Percentiles rank a stretch among this genome's conserved stretches.
phyloP scores from a whole-genome alignment of 2,888 invertebrate genomes.

The Hydroisotoma schaefferi region DNA sequence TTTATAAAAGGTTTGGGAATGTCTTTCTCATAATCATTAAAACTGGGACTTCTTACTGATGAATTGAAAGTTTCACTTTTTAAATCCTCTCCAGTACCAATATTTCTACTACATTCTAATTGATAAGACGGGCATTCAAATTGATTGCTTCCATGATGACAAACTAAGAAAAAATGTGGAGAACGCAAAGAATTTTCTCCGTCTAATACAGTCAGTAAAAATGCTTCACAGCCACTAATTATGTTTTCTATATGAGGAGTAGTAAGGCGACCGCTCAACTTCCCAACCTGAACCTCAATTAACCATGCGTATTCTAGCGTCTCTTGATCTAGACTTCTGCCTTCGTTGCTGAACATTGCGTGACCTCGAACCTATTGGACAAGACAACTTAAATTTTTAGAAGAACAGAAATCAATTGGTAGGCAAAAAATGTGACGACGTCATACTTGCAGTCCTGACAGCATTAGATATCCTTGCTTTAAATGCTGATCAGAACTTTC shows the following conservation, averaged over 20 bases:
- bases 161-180: constrained; percentile 72
- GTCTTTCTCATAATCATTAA: constrained; percentile 2
- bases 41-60: constrained; percentile 13
- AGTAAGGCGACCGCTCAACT: constrained; percentile 85
- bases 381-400: constrained; percentile 45
- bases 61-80: constrained; percentile 15
- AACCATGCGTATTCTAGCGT: constrained; percentile 97
- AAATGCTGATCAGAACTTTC: constrained; percentile 68
- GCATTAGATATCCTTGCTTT: constrained; percentile 77
- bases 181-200: constrained; percentile 85
- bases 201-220: constrained; percentile 77
- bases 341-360: constrained; percentile 93
- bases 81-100: constrained; percentile 7
- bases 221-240: constrained; percentile 81
- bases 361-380: constrained; percentile 75
- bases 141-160: constrained; percentile 73
- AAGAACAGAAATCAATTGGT: not conserved
- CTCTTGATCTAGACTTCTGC: constrained; percentile 83
- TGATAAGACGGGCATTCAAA: constrained; percentile 57
- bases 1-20: constrained; percentile 46
- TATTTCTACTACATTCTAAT: constrained; percentile 8
- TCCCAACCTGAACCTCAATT: constrained; percentile 89
- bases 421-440: constrained; percentile 22
- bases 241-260: constrained; percentile 84
- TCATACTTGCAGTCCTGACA: constrained; percentile 75